Evolutionary conservation across 1,140 invertebrate genomes (phyloP).

Genomic region (Heliconius hewitsoni): DNA sequence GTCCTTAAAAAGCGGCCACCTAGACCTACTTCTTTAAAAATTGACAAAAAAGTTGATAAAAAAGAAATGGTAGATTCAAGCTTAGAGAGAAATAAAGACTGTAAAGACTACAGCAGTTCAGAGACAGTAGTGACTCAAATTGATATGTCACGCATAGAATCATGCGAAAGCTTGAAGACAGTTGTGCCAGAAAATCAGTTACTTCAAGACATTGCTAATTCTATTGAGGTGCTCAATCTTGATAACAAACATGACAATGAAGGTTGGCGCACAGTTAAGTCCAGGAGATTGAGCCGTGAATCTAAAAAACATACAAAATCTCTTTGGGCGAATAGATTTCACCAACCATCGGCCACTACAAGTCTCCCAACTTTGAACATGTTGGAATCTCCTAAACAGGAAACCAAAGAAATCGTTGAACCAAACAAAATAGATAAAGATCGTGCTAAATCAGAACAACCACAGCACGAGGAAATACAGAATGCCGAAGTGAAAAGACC

Average conservation of each 20-base stretch:
- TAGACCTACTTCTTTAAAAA: constrained; percentile 62
- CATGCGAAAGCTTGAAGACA: constrained; percentile 78
- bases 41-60: constrained; percentile 60
- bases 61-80: constrained; percentile 49
- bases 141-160: constrained; percentile 76
- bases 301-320: constrained; percentile 81
- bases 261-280: constrained; percentile 86
- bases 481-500: constrained; percentile 27
- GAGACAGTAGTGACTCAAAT: constrained; percentile 81
- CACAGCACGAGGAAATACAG: constrained; percentile 48
- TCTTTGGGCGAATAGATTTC: constrained; percentile 85
- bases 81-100: constrained; percentile 63
- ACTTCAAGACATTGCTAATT: constrained; percentile 82
- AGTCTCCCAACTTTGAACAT: constrained; percentile 84
- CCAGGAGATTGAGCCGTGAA: constrained; percentile 79
- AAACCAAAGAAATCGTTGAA: constrained; percentile 53
- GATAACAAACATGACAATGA: constrained; percentile 81
- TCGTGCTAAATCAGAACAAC: constrained; percentile 69
- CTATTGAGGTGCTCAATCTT: constrained; percentile 80
- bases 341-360: constrained; percentile 85
- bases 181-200: constrained; percentile 70
- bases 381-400: constrained; percentile 80
- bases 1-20: constrained; percentile 58
- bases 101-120: constrained; percentile 76
- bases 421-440: constrained; percentile 47